Evolutionary conservation across 2,797 vertebrate species (phyloP).

Genomic region (Hypotaenidia philippensis): DNA sequence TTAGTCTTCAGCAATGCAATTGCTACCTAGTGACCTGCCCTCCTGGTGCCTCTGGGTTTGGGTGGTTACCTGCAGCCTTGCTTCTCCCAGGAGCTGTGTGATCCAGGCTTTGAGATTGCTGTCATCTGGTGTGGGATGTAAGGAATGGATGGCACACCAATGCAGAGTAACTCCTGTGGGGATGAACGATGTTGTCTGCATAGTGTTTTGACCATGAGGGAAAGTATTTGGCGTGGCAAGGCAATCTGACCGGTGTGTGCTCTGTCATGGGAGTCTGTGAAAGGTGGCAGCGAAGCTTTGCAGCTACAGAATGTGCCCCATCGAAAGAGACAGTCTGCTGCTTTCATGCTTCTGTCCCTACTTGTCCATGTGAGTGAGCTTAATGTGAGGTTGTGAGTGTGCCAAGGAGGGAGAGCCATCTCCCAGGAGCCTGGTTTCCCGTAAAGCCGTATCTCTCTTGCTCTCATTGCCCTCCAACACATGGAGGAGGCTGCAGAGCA

Average conservation of each 20-base stretch:
- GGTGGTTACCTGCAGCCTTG: neutral
- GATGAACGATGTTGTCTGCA: rapidly evolving
- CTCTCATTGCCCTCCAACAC: neutral
- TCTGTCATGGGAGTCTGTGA: neutral
- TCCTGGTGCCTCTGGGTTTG: neutral
- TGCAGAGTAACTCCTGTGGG: rapidly evolving
- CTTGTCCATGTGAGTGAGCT: neutral
- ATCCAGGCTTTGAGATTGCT: neutral
- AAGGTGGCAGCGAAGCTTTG: neutral
- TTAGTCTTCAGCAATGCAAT: neutral
- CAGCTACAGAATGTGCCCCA: neutral
- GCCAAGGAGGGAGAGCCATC: neutral
- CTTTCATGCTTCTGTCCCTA: neutral
- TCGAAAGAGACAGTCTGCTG: neutral
- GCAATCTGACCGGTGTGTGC: rapidly evolving
- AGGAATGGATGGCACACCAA: neutral
- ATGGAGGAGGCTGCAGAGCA: rapidly evolving
- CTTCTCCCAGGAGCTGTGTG: neutral
- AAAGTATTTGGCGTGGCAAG: neutral
- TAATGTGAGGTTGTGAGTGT: rapidly evolving
- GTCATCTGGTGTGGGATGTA: rapidly evolving
- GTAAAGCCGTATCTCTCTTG: rapidly evolving
- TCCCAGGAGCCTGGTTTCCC: neutral
- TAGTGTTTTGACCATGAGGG: rapidly evolving
- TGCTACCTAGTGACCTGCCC: neutral